Conservation (phyloP, 2,797 vertebrate species). For the Percopsis omiscomaycus region DNA sequence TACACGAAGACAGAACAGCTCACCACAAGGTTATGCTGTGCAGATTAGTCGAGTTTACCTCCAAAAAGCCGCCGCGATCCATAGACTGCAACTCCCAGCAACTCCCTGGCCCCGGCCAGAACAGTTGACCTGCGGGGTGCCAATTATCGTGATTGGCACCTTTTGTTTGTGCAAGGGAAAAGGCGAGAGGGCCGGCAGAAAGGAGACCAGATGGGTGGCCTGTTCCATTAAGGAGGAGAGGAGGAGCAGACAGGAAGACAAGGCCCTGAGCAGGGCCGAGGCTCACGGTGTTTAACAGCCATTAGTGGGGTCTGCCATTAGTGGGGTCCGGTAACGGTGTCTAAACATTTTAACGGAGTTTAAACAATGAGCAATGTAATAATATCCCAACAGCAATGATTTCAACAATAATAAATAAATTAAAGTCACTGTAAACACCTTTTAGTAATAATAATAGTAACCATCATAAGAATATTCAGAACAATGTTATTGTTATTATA, state of each 20-base stretch:
- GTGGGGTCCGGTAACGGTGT: no score
- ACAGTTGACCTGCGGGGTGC: constrained; percentile 78
- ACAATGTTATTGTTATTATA: neutral
- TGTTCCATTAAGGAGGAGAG: constrained; percentile 36
- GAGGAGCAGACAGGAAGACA: constrained; percentile 5
- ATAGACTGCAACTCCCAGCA: constrained; percentile 47
- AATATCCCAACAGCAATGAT: no score
- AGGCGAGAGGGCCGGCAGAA: constrained; percentile 62
- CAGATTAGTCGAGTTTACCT: neutral
- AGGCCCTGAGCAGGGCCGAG: constrained; percentile 18
- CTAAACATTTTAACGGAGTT: no score
- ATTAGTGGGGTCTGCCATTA: constrained; percentile 1
- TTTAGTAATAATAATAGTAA: no score
- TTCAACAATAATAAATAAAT: no score
- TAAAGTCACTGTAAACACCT: no score
- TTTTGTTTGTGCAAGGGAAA: constrained; percentile 70
- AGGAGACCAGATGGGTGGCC: constrained; percentile 80
- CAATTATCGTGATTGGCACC: constrained; percentile 82
- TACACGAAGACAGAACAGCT: constrained; percentile 18
- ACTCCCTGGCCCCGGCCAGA: constrained; percentile 48
- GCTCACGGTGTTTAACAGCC: constrained; percentile 38
- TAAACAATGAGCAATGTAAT: no score
- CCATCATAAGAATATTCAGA: no score
- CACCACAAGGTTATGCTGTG: constrained; percentile 8
- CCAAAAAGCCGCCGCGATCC: neutral